phyloP scores from a whole-genome alignment of 2,113 vertebrate genomes.

The Calidris pugnax region DNA sequence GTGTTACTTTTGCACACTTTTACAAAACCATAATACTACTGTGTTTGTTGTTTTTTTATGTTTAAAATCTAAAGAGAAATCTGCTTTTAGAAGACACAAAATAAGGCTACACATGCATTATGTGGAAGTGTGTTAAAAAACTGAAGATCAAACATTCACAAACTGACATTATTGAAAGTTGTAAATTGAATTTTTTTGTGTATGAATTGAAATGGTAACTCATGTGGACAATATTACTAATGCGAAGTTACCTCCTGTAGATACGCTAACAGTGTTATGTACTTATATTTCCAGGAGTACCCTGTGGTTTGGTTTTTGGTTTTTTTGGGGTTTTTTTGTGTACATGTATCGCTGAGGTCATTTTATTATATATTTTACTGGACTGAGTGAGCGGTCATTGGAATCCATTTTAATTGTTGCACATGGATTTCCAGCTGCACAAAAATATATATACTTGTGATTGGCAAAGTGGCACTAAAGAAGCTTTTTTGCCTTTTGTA shows the following conservation, averaged over 20 bases:
- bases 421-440: slow-evolving; percentile 80
- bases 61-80: slow-evolving; percentile 56
- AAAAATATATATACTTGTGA: slow-evolving; percentile 82
- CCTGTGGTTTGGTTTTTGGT: slow-evolving; percentile 69
- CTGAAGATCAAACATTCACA: slow-evolving; percentile 65
- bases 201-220: slow-evolving; percentile 70
- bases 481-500: slow-evolving; percentile 85
- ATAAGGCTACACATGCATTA: slow-evolving; percentile 31
- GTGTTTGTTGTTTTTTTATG: slow-evolving; percentile 63
- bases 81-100: slow-evolving; percentile 61
- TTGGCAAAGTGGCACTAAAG: slow-evolving; percentile 79
- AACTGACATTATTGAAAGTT: slow-evolving; percentile 68
- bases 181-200: slow-evolving; percentile 68
- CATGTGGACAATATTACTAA: slow-evolving; percentile 71
- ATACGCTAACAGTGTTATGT: slow-evolving; percentile 81
- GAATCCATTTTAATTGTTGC: slow-evolving; percentile 80
- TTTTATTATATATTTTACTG: slow-evolving; percentile 80
- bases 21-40: slow-evolving; percentile 76
- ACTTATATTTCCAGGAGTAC: slow-evolving; percentile 76
- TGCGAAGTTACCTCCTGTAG: slow-evolving; percentile 79
- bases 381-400: slow-evolving; percentile 78
- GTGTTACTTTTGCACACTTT: slow-evolving; percentile 76
- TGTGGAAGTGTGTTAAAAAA: slow-evolving; percentile 55
- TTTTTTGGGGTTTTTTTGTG: slow-evolving; percentile 59
- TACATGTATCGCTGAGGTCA: slow-evolving; percentile 72